Base-by-base conservation (phyloP, 2,113 vertebrate species). In the Barbus barbus region DNA sequence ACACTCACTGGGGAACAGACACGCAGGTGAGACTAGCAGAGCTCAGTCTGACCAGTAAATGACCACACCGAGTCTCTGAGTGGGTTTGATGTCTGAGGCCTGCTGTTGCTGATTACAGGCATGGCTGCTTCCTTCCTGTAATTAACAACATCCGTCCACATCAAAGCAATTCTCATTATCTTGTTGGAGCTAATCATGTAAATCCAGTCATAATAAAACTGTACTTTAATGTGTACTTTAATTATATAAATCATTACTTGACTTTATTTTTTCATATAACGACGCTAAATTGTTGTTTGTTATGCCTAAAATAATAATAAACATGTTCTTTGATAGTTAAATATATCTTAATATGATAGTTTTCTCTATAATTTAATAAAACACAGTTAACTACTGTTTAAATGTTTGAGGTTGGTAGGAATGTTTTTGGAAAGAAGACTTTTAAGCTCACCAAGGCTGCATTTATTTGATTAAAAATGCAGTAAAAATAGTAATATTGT, bases 1-100 rank as follows among this genome's bases (percentile, higher is more conserved):
- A 98, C 83, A 53, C 91, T 22, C 93, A 88, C 7, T 94, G 96
- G 92, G 92, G 90, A 16, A 92, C 88, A 51, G 96, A 96, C 51
- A 86, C 88, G 44, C 96, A 97, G 92, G 95, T 24, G 46, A 26
- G 33, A 78, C 56, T 0, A 44, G 41, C 41, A 44, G 41, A n/a
- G 33, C 33, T 4, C 33, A 41, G 38, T 41, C 38, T n/a, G n/a
- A n/a, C n/a, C n/a, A n/a, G n/a, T n/a, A n/a, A n/a, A n/a, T 41
- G 38, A 9, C 14, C 48, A 18, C 48, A 51, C 16, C 11, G 48
- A 6, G 48, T 16, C 1, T 51, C 48, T 51, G 78, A 75, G 53
- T 86, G 63, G 31, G 48, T 76, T 80, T 53, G 36, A 80, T 69
- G 65, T n/a, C 61, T 28, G 65, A 76, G 67, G 31, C 80, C 48